phyloP scores from a whole-genome alignment of 2,888 invertebrate species.

The Aromia moschata region DNA sequence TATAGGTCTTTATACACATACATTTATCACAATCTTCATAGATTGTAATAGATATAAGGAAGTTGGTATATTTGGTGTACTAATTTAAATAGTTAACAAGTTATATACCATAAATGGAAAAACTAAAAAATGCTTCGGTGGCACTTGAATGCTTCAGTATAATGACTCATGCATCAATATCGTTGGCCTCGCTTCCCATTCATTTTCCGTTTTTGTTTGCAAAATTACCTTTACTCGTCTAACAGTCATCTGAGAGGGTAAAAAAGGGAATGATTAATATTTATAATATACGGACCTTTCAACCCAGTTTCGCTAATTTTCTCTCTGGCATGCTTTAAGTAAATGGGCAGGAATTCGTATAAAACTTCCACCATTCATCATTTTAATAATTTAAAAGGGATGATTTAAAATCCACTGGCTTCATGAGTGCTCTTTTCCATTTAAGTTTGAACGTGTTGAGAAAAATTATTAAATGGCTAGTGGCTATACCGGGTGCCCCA shows the following conservation, averaged over 20 bases:
- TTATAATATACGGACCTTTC: not conserved
- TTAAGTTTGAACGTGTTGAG: too few relatives aligned
- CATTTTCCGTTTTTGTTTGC: too few relatives aligned
- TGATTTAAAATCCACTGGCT: not conserved
- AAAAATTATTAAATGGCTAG: too few relatives aligned
- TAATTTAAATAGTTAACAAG: too few relatives aligned
- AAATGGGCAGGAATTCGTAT: not conserved
- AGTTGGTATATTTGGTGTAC: too few relatives aligned
- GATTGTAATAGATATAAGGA: too few relatives aligned
- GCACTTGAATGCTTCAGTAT: not conserved
- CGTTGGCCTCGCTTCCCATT: too few relatives aligned
- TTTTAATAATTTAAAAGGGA: conserved; percentile 4
- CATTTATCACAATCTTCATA: too few relatives aligned
- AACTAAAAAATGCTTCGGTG: not conserved
- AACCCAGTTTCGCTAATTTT: not conserved
- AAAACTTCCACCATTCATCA: conserved; percentile 11
- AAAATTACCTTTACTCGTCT: not conserved
- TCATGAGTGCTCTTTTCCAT: not conserved
- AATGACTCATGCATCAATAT: not conserved
- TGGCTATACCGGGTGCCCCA: too few relatives aligned
- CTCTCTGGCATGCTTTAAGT: conserved; percentile 1
- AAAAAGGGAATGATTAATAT: not conserved
- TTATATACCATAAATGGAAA: not conserved
- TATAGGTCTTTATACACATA: too few relatives aligned
- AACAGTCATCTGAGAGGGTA: not conserved